Evolutionary conservation across 2,113 vertebrate genomes (phyloP), one percentile per base, ranked within the genome.

Genomic region (Calyptomena viridis): DNA sequence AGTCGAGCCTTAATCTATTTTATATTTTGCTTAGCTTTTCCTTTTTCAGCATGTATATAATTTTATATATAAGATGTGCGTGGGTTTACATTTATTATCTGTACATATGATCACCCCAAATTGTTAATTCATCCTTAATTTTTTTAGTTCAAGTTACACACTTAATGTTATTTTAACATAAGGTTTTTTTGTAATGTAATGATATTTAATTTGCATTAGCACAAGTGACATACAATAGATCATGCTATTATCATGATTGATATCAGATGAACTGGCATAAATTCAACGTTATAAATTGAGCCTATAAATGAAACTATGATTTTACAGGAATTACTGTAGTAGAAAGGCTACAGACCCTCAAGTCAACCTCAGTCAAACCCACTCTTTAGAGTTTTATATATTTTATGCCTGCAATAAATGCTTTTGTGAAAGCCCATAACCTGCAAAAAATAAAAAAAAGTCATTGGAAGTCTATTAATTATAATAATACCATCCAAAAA

Each of bases 281-380:
- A 98, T 98, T 98, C 98, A 98, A 97, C 98, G 82, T 98, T 98
- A 98, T 98, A 98, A 98, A 98, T 98, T 98, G 97, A 96, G 97
- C 96, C 97, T 97, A 97, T 98, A 97, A 98, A 98, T 98, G 98
- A 98, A 98, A 98, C 98, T 98, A 98, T 98, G 98, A 98, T 98
- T 98, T 98, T 98, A 98, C 97, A 98, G 97, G 98, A 98, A 98
- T 98, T 98, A 97, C 97, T 97, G 93, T 96, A 95, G 97, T 96
- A 97, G 97, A 97, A 98, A 98, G 98, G 97, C 98, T 97, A 97
- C 97, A 96, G 96, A 97, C 97, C 98, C 98, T 98, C 97, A 96
- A 98, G 98, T 98, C 98, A 98, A 98, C 98, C 97, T 97, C 64
- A 96, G 96, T 97, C 97, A 98, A 97, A 97, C 97, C 97, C 97